These are phyloP conservation scores for Lepilemur septentrionalis DNA, from an alignment of 2,797 vertebrate genomes.

Conservation along the genomic window DNA sequence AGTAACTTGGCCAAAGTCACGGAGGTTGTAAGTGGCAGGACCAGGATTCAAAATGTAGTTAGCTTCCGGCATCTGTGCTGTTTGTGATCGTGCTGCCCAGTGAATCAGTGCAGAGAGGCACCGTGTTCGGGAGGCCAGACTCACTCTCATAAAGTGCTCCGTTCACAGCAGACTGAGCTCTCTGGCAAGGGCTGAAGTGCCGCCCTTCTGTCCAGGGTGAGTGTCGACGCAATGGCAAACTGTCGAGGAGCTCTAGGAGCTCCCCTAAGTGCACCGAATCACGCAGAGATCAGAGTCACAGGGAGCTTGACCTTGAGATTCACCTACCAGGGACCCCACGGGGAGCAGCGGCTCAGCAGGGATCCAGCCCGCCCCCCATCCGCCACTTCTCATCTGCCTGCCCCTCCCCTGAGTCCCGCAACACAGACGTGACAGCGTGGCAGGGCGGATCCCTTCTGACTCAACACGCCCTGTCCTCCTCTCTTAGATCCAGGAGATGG, in stretches of 20 bases:
- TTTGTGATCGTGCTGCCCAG: fast-evolving
- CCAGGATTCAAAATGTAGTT: not conserved
- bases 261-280: fast-evolving
- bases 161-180: not conserved
- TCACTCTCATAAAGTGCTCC: not conserved
- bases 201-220: not conserved
- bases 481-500: conserved; percentile 97
- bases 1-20: not conserved
- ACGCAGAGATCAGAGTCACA: not conserved
- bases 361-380: not conserved
- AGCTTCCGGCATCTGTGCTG: fast-evolving
- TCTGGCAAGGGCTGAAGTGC: not conserved
- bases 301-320: not conserved
- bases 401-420: fast-evolving
- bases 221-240: not conserved
- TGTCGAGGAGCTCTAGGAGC: not conserved
- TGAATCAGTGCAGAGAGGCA: not conserved
- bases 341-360: not conserved
- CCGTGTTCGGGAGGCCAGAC: not conserved
- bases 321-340: fast-evolving
- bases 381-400: not conserved
- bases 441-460: not conserved
- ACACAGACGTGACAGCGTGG: not conserved
- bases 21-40: not conserved
- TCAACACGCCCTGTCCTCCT: conserved; percentile 49